Conservation (phyloP, 1,140 invertebrate species). For the Lamellibrachia luymesi region DNA sequence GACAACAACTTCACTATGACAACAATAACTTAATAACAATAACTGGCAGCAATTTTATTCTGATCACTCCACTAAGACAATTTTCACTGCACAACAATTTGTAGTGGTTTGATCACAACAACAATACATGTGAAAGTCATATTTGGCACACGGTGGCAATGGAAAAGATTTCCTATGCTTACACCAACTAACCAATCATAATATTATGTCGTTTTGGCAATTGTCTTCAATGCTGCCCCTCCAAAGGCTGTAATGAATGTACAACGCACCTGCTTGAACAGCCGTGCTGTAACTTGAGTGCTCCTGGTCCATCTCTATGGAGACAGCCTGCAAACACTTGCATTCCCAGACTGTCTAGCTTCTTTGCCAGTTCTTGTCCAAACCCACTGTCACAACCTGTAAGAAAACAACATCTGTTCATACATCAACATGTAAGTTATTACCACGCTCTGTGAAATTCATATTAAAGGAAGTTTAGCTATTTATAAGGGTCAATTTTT, state of each 20-base stretch:
- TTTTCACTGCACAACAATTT: neutral
- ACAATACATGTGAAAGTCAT: neutral
- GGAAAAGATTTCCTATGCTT: neutral
- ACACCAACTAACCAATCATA: neutral
- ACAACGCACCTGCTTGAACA: conserved; percentile 44
- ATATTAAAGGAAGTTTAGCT: neutral
- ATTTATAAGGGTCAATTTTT: too few species aligned
- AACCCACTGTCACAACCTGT: conserved; percentile 62
- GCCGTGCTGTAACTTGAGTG: conserved; percentile 42
- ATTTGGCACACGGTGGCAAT: neutral
- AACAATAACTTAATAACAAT: too few species aligned
- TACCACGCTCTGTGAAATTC: too few species aligned
- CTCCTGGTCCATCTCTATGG: conserved; percentile 48
- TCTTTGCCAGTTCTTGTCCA: conserved; percentile 57
- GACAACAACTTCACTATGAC: neutral
- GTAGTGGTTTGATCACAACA: neutral
- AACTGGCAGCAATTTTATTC: too few species aligned
- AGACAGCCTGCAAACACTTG: conserved; percentile 62
- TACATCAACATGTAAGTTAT: too few species aligned
- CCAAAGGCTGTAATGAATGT: neutral
- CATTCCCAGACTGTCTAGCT: conserved; percentile 58
- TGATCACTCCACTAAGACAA: too few species aligned
- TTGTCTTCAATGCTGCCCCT: neutral
- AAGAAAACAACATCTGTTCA: neutral
- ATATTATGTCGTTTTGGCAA: neutral